Conservation (phyloP, 2,888 invertebrate species). For the Proisotoma minuta region DNA sequence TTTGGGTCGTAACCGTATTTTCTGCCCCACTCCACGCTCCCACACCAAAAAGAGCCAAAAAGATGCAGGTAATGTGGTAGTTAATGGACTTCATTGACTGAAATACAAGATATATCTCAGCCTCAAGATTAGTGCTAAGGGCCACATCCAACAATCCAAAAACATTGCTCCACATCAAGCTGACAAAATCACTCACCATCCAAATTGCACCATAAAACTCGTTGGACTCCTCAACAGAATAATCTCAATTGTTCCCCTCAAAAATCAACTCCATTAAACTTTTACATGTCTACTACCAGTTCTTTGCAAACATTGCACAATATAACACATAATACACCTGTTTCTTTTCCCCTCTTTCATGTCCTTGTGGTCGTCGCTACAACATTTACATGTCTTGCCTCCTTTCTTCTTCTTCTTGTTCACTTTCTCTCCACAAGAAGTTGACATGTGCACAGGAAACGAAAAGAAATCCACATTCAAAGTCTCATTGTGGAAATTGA, state of each 20-base stretch:
- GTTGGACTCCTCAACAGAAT: no score
- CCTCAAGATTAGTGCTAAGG: slow-evolving; percentile 17
- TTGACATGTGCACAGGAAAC: background rate
- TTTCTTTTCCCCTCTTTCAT: no score
- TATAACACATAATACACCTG: no score
- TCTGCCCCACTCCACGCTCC: slow-evolving; percentile 7
- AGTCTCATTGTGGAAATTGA: background rate
- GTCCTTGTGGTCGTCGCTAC: no score
- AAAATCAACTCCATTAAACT: no score
- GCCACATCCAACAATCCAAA: slow-evolving; percentile 10
- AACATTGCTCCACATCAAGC: slow-evolving; percentile 3
- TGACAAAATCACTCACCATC: slow-evolving; percentile 15
- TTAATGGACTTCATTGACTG: slow-evolving; percentile 21
- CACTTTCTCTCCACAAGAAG: background rate
- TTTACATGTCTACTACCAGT: no score
- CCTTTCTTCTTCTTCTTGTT: no score
- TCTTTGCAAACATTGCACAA: no score
- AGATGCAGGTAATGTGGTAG: slow-evolving; percentile 15
- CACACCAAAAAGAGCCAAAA: no score
- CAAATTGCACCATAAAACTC: slow-evolving; percentile 14
- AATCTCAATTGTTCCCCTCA: no score
- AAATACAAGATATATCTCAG: slow-evolving; percentile 16
- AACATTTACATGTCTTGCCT: no score
- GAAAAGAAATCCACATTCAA: background rate
- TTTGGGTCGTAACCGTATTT: slow-evolving; percentile 18